Conservation (phyloP, 2,797 vertebrate genomes). For the Ispidina lecontei region DNA sequence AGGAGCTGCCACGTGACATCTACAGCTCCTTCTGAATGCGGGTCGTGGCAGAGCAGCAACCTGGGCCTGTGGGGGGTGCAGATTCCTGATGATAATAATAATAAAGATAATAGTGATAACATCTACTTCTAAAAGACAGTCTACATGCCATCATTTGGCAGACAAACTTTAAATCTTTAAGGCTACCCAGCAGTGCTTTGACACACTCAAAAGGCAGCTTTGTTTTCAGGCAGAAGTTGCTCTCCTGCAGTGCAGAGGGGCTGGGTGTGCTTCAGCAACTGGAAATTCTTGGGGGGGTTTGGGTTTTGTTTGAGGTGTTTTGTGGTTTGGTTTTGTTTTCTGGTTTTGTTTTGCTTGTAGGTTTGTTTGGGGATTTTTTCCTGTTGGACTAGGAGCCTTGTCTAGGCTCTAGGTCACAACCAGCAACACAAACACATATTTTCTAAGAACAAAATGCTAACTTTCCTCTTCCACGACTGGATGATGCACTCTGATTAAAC, state of each 20-base stretch:
- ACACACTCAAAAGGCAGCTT: neutral
- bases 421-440: neutral
- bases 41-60: neutral
- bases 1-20: neutral
- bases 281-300: neutral
- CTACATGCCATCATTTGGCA: neutral
- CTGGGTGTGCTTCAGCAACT: neutral
- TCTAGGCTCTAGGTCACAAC: slow-evolving; percentile 1
- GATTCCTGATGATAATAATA: neutral
- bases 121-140: neutral
- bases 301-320: neutral
- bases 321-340: neutral
- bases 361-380: too few species aligned
- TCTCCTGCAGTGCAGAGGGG: neutral
- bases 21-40: neutral
- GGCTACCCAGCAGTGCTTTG: neutral
- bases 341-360: too few species aligned
- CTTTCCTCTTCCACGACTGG: slow-evolving; percentile 43
- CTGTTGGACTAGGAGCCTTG: neutral
- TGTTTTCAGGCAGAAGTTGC: neutral
- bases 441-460: slow-evolving; percentile 30
- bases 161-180: neutral
- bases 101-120: neutral
- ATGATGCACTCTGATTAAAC: slow-evolving; percentile 56
- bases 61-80: neutral